Conservation (phyloP, 2,113 vertebrate genomes). For the Promerops cafer region DNA sequence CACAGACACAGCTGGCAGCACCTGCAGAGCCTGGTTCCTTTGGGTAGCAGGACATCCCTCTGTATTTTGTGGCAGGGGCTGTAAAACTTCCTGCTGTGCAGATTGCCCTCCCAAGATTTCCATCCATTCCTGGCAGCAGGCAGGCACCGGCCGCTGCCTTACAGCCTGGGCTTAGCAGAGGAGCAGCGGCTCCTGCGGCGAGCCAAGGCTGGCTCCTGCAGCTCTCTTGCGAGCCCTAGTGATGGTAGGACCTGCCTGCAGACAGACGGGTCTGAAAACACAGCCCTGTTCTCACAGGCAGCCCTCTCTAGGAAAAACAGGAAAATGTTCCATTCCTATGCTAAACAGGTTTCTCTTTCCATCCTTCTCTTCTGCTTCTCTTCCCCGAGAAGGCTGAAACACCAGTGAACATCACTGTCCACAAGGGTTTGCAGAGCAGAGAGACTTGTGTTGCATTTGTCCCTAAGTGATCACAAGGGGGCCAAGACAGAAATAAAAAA, state of each 20-base stretch:
- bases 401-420: too few species aligned
- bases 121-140: not conserved
- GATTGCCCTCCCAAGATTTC: not conserved
- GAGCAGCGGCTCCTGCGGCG: not conserved
- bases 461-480: not conserved
- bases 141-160: not conserved
- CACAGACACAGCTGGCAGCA: not conserved
- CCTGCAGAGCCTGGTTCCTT: not conserved
- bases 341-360: not conserved
- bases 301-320: not conserved
- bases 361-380: not conserved
- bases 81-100: not conserved
- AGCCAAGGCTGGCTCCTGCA: not conserved
- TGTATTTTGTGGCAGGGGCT: accelerated
- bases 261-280: accelerated
- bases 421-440: accelerated
- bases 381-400: not conserved
- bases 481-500: not conserved
- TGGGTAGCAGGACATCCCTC: not conserved
- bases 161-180: not conserved
- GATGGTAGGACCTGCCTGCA: slow-evolving; percentile 5
- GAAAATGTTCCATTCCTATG: not conserved
- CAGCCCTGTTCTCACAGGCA: not conserved
- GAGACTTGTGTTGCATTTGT: not conserved
- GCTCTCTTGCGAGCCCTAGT: slow-evolving; percentile 56